Evolutionary conservation across 2,113 vertebrate genomes (phyloP), one percentile per base, ranked within the genome.

Genomic region (Peromyscus polionotus): DNA sequence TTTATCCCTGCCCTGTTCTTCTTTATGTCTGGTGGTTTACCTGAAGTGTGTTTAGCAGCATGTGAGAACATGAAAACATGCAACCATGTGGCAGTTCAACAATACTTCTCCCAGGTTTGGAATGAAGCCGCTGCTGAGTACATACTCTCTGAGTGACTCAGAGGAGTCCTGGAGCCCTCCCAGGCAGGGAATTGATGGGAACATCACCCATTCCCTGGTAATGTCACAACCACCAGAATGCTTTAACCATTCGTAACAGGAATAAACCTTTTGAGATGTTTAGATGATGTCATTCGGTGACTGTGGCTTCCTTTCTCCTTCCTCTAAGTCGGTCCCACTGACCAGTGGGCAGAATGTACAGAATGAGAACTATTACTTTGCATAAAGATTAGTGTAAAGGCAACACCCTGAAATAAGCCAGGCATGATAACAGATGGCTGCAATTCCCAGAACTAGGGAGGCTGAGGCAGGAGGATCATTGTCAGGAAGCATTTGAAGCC

Each of bases 71-170:
- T 75, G 65, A 33, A n/a, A 80, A 73, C 65, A 48, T 80, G 65
- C 48, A 45, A 87, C 9, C 75, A 39, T 92, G 28, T 77, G 36
- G 59, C 87, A 83, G n/a, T 5, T 0, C 7, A 3, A n/a, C 0
- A 39, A 31, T 80, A 7, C n/a, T 75, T 83, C 68, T 93, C 75
- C 87, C 75, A 72, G 54, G 68, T 94, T 84, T 80, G 75, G 88
- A 76, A 76, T 67, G 20, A 91, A 95, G 68, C 12, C 1, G 14
- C 7, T 77, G 57, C 88, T 77, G 73, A 90, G 59, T 13, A 12
- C 31, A 48, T 77, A 39, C 1, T 92, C 75, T 63, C n/a, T 22
- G 24, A 93, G 59, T 94, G 95, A 95, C 57, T 97, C 97, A 95
- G 59, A 84, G 75, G 77, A 93, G 39, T 39, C 16, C 59, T 54